A percentile compares a stretch with the other conserved stretches of the same genome.
These are phyloP conservation scores for Uloborus diversus DNA, from an alignment of 1,140 invertebrate genomes.

Conservation along the genomic window DNA sequence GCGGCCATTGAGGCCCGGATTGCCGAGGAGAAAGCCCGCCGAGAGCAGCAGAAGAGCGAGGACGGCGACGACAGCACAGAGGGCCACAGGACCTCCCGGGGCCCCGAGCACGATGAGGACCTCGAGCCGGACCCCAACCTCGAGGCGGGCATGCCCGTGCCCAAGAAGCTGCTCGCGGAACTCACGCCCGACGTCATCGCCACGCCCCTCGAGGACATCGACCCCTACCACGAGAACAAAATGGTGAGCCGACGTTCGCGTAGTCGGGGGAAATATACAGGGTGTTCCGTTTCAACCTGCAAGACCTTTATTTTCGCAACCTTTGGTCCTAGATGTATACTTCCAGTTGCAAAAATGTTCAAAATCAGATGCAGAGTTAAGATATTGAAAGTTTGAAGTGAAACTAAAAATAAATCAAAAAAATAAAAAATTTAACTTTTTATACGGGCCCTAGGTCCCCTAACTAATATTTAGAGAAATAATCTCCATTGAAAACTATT, in stretches of 20 bases:
- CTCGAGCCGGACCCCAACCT: conserved; percentile 91
- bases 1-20: conserved; percentile 91
- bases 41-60: conserved; percentile 79
- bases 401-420: too few species aligned
- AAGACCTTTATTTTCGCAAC: too few species aligned
- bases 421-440: too few species aligned
- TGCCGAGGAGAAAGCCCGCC: conserved; percentile 92
- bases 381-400: too few species aligned
- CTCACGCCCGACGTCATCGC: conserved; percentile 91
- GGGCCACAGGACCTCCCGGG: not conserved
- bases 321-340: too few species aligned
- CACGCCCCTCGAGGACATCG: conserved; percentile 94
- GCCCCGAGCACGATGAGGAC: conserved; percentile 75
- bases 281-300: too few species aligned
- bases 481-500: too few species aligned
- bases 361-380: too few species aligned
- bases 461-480: too few species aligned
- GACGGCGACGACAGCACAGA: conserved; percentile 19
- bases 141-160: conserved; percentile 89
- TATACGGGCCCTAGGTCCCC: too few species aligned
- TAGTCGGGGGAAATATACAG: too few species aligned
- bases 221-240: conserved; percentile 90
- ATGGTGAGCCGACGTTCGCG: conserved; percentile 74
- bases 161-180: conserved; percentile 85
- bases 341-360: too few species aligned